Percentiles rank a stretch among this genome's conserved stretches.
These are phyloP conservation scores for Atlantisia rogersi DNA, from an alignment of 2,113 vertebrate species.

Conservation along the genomic window DNA sequence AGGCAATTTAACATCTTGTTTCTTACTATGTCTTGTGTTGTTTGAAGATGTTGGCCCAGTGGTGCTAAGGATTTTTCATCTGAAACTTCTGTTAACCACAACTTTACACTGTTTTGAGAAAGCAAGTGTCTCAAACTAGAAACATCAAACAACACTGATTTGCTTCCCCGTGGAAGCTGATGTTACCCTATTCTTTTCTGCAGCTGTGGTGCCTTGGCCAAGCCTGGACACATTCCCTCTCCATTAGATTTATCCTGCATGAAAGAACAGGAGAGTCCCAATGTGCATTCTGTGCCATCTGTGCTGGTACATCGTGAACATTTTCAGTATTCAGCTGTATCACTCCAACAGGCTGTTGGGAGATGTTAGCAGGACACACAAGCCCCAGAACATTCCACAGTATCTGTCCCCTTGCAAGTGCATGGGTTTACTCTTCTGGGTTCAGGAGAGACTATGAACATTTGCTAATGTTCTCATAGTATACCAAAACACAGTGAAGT, in stretches of 20 bases:
- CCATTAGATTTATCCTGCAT: not conserved
- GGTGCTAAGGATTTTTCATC: not conserved
- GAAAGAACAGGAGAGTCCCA: not conserved
- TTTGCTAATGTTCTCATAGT: not conserved
- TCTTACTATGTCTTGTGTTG: not conserved
- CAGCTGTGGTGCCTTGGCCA: not conserved
- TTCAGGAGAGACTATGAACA: not conserved
- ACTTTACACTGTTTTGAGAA: not conserved
- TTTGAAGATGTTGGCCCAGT: not conserved
- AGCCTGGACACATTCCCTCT: not conserved
- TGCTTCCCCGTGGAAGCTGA: not conserved
- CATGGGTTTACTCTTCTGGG: not conserved
- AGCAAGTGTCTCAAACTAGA: not conserved
- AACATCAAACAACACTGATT: not conserved
- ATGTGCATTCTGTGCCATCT: not conserved
- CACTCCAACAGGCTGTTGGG: not conserved
- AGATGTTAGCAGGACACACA: not conserved
- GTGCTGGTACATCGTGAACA: not conserved
- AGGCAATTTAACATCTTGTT: not conserved
- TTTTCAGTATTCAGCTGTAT: not conserved
- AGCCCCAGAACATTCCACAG: not conserved
- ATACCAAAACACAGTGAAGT: not conserved
- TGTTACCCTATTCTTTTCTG: not conserved
- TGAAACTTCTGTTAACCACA: not conserved
- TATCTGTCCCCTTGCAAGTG: not conserved